Percentiles rank a stretch among this genome's conserved stretches.
Evolutionary conservation across 2,888 invertebrate species (phyloP).

Genomic region (Acronicta alni): DNA sequence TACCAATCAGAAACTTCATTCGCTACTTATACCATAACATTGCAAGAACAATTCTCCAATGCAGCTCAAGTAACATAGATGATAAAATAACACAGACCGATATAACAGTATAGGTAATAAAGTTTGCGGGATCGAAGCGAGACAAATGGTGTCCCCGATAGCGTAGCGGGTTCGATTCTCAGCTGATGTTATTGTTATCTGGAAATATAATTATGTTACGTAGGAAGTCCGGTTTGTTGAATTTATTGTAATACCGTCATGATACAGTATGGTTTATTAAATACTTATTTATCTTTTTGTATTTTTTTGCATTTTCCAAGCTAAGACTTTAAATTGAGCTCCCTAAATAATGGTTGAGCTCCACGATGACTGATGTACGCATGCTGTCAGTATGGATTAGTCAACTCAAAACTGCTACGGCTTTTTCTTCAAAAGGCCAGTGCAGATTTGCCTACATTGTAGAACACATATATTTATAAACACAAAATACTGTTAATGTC

Average conservation of each 20-base stretch:
- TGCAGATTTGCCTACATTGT: too few species aligned
- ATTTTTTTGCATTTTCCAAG: too few species aligned
- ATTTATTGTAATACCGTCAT: constrained; percentile 2
- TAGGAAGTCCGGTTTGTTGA: constrained; percentile 26
- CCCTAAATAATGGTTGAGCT: too few species aligned
- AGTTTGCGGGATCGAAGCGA: constrained; percentile 46
- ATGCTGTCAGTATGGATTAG: too few species aligned
- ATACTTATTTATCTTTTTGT: too few species aligned
- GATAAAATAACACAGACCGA: constrained; percentile 47
- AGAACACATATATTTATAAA: too few species aligned
- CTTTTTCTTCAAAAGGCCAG: too few species aligned
- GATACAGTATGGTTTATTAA: too few species aligned
- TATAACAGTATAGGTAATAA: constrained; percentile 54
- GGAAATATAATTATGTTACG: constrained; percentile 32
- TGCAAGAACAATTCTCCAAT: constrained; percentile 6
- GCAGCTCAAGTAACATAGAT: constrained; percentile 32
- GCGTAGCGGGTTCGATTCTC: constrained; percentile 43
- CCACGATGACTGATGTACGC: too few species aligned
- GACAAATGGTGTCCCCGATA: constrained; percentile 51
- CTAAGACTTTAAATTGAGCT: too few species aligned
- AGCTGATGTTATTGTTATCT: constrained; percentile 48
- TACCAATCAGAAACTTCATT: neutral
- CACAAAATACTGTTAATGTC: too few species aligned
- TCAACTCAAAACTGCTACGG: too few species aligned
- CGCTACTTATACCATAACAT: neutral